Conservation (phyloP, 2,113 vertebrate genomes). For the Eulacestoma nigropectus region DNA sequence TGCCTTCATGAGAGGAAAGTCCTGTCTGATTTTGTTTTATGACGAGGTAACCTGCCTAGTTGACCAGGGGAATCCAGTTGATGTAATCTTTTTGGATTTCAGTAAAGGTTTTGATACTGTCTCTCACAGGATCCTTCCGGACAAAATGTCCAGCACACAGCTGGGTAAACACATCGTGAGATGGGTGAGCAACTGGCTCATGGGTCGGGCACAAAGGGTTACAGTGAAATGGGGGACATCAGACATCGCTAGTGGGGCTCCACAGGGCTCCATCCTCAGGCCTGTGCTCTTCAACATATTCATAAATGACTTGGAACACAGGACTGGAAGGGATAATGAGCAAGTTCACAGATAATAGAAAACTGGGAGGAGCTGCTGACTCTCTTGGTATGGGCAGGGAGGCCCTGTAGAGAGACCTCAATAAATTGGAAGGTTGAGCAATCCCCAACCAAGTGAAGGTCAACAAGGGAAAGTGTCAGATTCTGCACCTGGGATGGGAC, state of each 20-base stretch:
- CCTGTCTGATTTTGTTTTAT: not conserved
- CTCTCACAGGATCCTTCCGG: not conserved
- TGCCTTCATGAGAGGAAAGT: not conserved
- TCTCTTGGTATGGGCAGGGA: not conserved
- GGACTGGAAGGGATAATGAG: not conserved
- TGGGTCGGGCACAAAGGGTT: not conserved
- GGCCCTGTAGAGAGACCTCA: not conserved
- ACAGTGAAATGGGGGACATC: not conserved
- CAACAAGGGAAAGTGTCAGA: not conserved
- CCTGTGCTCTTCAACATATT: not conserved
- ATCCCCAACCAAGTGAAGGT: not conserved
- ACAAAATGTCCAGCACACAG: not conserved
- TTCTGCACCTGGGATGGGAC: not conserved
- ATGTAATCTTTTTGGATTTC: not conserved
- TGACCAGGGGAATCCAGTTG: not conserved
- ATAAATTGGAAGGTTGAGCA: not conserved
- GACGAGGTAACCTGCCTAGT: rapidly evolving
- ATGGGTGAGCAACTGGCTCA: not conserved
- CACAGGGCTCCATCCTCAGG: rapidly evolving
- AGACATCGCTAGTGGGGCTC: not conserved
- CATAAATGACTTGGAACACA: not conserved
- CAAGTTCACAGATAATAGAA: not conserved
- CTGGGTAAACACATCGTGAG: not conserved
- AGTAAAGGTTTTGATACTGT: not conserved
- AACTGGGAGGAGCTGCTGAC: not conserved